Base-by-base conservation (phyloP, 2,113 vertebrate genomes). In the Pygoscelis antarcticus region DNA sequence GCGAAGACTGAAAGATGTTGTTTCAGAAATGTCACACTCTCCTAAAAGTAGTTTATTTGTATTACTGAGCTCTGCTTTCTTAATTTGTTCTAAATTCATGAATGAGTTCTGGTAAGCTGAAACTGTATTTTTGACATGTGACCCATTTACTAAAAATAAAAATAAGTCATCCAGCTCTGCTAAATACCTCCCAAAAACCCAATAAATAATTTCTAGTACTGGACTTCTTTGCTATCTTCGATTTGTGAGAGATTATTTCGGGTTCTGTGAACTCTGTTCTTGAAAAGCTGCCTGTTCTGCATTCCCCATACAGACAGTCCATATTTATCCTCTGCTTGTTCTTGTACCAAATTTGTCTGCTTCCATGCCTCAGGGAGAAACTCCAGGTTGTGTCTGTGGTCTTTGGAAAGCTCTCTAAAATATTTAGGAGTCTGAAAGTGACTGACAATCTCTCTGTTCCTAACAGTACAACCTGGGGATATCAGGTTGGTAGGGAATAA, bases 331-430 rank as follows among this genome's bases (percentile, higher is more conserved):
- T 27, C 57, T 62, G 38, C 58, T 77, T 72, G 42, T 74, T 70
- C 68, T 91, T 51, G 51, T 87, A 87, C 68, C 47, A 34, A 30
- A 84, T 92, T 87, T 87, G 32, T 92, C 72, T 75, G n/a, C 87
- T 81, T 62, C 60, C 15, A 7, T 71, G 94, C 69, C 81, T 87
- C 27, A 5, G 92, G 81, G 92, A 91, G 77, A 74, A 60, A 49
- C 49, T 91, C 52, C 52, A 58, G 38, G 36, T 60, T 90, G 34
- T 60, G 61, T n/a, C 58, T 72, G 22, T 71, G 65, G 61, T 29
- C 52, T 87, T 82, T 72, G 83, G 64, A 87, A 96, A 87, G 36
- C 36, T 75, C 26, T 71, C 52, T 92, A 23, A 96, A 97, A 92
- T 89, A 95, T 76, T 84, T 38, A 75, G 38, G 44, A 86, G 29